These are phyloP conservation scores for Macrophya annulata DNA, from an alignment of 2,888 invertebrate genomes.

Conservation along the genomic window DNA sequence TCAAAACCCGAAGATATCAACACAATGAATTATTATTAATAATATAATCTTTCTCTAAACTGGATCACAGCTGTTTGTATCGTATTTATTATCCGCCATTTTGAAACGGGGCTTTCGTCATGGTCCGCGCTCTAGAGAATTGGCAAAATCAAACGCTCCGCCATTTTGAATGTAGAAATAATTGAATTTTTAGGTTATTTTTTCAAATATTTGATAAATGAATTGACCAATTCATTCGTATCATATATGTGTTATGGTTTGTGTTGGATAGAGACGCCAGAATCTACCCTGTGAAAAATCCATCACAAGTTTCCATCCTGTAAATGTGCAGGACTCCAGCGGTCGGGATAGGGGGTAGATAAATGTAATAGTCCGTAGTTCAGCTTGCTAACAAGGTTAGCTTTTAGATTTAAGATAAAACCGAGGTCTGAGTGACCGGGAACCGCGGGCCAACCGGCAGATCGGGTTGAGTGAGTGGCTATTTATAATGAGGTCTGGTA, in stretches of 20 bases:
- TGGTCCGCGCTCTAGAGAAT: constrained; percentile 8
- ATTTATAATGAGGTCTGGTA: constrained; percentile 72
- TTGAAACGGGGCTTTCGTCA: not conserved
- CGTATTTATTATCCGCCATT: not conserved
- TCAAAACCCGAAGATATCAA: not conserved
- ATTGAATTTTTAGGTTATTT: not conserved
- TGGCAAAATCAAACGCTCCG: not conserved
- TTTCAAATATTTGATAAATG: not conserved
- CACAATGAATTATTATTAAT: not conserved
- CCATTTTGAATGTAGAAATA: not conserved
- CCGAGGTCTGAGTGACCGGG: constrained; percentile 57
- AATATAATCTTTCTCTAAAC: not conserved
- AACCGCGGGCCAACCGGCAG: constrained; percentile 37
- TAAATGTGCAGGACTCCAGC: constrained; percentile 62
- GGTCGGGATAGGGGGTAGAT: constrained; percentile 69
- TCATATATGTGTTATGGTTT: constrained; percentile 13
- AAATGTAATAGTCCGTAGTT: constrained; percentile 74
- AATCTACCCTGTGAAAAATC: constrained; percentile 67
- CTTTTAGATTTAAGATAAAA: constrained; percentile 72
- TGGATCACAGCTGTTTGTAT: not conserved
- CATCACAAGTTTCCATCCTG: constrained; percentile 64
- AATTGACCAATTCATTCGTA: constrained; percentile 53
- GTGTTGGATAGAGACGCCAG: constrained; percentile 61
- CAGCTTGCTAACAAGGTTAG: constrained; percentile 75
- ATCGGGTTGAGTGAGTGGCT: constrained; percentile 58